Conservation (phyloP, 2,113 vertebrate genomes). For the Crotalus tigris region DNA sequence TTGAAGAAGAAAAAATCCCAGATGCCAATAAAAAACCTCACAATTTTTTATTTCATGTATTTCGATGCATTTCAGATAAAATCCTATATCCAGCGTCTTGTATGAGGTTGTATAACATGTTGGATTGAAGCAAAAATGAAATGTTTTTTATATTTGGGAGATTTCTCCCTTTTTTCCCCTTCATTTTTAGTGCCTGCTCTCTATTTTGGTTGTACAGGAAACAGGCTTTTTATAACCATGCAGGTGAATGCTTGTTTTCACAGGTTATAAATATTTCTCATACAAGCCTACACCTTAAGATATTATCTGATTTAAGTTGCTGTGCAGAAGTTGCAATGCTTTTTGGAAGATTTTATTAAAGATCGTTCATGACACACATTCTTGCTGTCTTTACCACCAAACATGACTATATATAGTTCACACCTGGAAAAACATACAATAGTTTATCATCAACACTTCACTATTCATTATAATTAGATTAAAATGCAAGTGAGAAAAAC, state of each 20-base stretch:
- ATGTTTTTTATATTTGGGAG: background rate
- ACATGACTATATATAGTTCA: slow-evolving; percentile 75
- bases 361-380: slow-evolving; percentile 69
- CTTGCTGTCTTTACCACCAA: slow-evolving; percentile 70
- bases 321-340: slow-evolving; percentile 60
- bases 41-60: background rate
- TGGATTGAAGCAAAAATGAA: background rate
- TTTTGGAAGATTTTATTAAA: slow-evolving; percentile 60
- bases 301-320: slow-evolving; percentile 41
- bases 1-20: background rate
- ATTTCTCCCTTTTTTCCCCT: background rate
- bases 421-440: slow-evolving; percentile 60
- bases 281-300: slow-evolving; percentile 28
- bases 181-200: background rate
- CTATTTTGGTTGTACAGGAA: background rate
- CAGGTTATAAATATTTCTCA: slow-evolving; percentile 48
- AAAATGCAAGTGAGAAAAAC: slow-evolving; percentile 70
- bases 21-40: background rate
- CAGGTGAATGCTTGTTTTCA: slow-evolving; percentile 16
- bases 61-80: background rate
- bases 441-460: slow-evolving; percentile 73
- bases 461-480: slow-evolving; percentile 70
- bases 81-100: background rate
- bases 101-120: background rate
- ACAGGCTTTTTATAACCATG: slow-evolving; percentile 26